A percentile compares a stretch with the other conserved stretches of the same genome.
These are phyloP conservation scores for Euphysa ruthae DNA, from an alignment of 30 jellyfish, hydroid and myxozoan genomes.

Conservation along the genomic window DNA sequence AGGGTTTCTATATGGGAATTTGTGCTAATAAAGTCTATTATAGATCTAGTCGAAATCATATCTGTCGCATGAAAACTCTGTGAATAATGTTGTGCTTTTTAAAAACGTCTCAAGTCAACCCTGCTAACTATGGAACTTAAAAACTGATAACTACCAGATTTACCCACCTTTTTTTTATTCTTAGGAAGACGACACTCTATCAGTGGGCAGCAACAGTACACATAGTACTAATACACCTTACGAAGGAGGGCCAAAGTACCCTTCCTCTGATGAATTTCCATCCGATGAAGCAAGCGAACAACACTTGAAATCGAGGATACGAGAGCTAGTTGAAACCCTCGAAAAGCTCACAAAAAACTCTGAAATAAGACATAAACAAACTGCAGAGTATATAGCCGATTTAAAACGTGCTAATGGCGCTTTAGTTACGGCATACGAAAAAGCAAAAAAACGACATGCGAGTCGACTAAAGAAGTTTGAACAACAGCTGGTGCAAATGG, in stretches of 20 bases:
- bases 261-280: conserved; percentile 65
- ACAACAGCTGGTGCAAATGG: conserved; percentile 85
- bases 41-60: too few species aligned
- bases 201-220: conserved; percentile 73
- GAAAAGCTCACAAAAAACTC: conserved; percentile 81
- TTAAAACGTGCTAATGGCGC: conserved; percentile 98
- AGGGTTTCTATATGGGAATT: too few species aligned
- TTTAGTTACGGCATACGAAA: conserved; percentile 95
- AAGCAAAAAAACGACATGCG: conserved; percentile 97
- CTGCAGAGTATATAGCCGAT: conserved; percentile 88
- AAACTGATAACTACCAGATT: too few species aligned
- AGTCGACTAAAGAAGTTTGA: conserved; percentile 87
- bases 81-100: too few species aligned
- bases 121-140: too few species aligned
- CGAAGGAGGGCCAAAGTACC: neutral
- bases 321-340: conserved; percentile 77
- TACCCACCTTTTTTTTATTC: too few species aligned
- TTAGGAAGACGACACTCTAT: conserved; percentile 83
- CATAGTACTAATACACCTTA: conserved; percentile 17
- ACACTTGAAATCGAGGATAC: conserved; percentile 59
- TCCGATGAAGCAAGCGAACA: conserved; percentile 82
- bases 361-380: conserved; percentile 84
- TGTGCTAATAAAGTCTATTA: too few species aligned
- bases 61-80: too few species aligned
- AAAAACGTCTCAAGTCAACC: too few species aligned